Evolutionary conservation across 1,140 invertebrate species (phyloP).

Genomic region (Gerris buenoi): DNA sequence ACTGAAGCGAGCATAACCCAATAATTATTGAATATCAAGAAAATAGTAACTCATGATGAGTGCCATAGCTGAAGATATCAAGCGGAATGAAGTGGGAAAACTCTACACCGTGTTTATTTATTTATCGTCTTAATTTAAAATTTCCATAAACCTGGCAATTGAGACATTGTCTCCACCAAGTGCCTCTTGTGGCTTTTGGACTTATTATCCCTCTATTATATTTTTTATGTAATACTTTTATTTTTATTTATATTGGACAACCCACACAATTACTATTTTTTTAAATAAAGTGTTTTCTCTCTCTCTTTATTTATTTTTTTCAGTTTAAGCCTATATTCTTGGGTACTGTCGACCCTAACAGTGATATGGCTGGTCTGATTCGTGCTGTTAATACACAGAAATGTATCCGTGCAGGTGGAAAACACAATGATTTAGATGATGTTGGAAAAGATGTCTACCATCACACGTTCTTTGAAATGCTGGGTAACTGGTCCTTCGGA

Average conservation of each 20-base stretch:
- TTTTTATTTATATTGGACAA: not conserved
- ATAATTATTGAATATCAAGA: too few species aligned
- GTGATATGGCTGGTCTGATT: slow-evolving; percentile 77
- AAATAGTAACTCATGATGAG: too few species aligned
- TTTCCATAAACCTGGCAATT: too few species aligned
- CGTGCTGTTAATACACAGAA: slow-evolving; percentile 89
- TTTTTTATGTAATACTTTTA: not conserved
- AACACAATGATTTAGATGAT: slow-evolving; percentile 99
- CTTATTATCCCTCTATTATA: too few species aligned
- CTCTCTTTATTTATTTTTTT: slow-evolving; percentile 20
- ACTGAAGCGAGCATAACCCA: too few species aligned
- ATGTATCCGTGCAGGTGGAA: slow-evolving; percentile 96
- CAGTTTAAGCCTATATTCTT: slow-evolving; percentile 96
- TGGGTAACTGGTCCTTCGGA: slow-evolving; percentile 99
- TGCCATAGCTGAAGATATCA: too few species aligned
- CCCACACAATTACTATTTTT: not conserved
- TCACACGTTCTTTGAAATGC: slow-evolving; percentile 99
- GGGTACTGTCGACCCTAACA: slow-evolving; percentile 88
- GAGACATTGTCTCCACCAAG: too few species aligned
- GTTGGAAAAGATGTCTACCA: slow-evolving; percentile 99
- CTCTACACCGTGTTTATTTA: too few species aligned
- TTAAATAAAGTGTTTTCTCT: not conserved
- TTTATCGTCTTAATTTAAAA: too few species aligned
- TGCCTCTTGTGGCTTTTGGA: too few species aligned
- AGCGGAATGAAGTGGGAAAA: too few species aligned